A percentile compares a stretch with the other conserved stretches of the same genome.
Evolutionary conservation across 1,140 invertebrate species (phyloP).

Genomic region (Orchesella cincta): DNA sequence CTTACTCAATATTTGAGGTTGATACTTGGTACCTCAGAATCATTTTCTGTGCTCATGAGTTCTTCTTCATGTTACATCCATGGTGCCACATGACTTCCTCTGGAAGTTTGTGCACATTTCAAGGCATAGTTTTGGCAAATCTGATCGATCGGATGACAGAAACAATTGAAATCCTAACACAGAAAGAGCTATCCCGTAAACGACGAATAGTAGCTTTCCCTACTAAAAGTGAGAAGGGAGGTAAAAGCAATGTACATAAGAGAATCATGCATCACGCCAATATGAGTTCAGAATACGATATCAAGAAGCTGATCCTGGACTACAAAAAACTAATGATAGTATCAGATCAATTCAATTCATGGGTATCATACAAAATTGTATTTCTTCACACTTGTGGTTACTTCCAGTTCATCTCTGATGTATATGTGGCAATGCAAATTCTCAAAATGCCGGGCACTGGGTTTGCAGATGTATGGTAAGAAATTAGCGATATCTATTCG

Average conservation of each 20-base stretch:
- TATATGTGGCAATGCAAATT: constrained; percentile 34
- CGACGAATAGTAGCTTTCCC: not conserved
- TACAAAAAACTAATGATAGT: constrained; percentile 17
- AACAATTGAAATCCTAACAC: not conserved
- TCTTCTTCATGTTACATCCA: constrained; percentile 33
- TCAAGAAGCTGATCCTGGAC: not conserved
- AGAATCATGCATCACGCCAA: not conserved
- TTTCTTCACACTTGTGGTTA: constrained; percentile 27
- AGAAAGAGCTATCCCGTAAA: not conserved
- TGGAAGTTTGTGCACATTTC: constrained; percentile 25
- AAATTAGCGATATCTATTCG: too few relatives aligned
- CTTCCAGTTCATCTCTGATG: constrained; percentile 38
- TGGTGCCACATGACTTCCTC: constrained; percentile 1
- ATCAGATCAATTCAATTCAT: constrained; percentile 23
- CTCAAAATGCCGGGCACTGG: constrained; percentile 17
- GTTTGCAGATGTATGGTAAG: constrained; percentile 27
- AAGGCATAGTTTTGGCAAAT: constrained; percentile 8
- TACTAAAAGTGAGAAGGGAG: too few relatives aligned
- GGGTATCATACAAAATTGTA: constrained; percentile 29
- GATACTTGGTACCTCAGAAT: constrained; percentile 26
- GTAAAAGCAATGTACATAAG: too few relatives aligned
- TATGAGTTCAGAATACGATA: not conserved
- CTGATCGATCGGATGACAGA: constrained; percentile 3
- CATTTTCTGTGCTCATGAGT: constrained; percentile 34
- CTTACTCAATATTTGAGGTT: constrained; percentile 28